Base-by-base conservation (phyloP, 2,113 vertebrate species). In the Globicephala melas region DNA sequence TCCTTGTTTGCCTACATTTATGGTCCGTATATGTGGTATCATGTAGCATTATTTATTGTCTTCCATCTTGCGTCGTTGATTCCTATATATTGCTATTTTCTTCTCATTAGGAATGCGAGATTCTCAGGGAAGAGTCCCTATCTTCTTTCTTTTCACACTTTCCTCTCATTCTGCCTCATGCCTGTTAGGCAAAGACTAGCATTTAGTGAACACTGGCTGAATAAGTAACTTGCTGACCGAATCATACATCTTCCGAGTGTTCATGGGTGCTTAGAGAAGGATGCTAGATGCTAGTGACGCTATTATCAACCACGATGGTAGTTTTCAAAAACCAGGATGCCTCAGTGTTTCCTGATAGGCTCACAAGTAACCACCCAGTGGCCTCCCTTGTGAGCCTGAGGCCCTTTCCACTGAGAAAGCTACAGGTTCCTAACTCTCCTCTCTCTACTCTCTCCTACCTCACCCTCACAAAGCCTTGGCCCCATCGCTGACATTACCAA, bases 21-120 rank as follows among this genome's bases (percentile, higher is more conserved):
- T 0, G 23, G 33, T 8, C 38, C 2, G 11, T 38, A 6, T 1
- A 1, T 8, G 1, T 1, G 13, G 0, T 5, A 1, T 36, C 31
- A 1, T 0, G 3, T 2, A 2, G 3, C 36, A 2, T 5, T 8
- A 14, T 20, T 1, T 14, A 8, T 28, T 13, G 26, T 8, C 71
- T 67, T 73, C 1, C 10, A 60, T n/a, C 65, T 55, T 25, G 38
- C 63, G 25, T 12, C 9, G 0, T 8, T 1, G 20, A 41, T 44
- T 33, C 44, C 67, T 2, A 8, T 7, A 2, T 3, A 2, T 1
- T 25, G 12, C 38, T 9, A 1, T 44, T n/a, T 50, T 53, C 70
- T 60, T 74, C 70, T 50, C 65, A 10, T 26, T 0, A 28, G 73
- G 15, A 81, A 23, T 0, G 1, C 0, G 10, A 25, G 33, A 53